Evolutionary conservation across 2,113 vertebrate species (phyloP), one percentile per base, ranked within the genome.

Genomic region (Echinops telfairi): DNA sequence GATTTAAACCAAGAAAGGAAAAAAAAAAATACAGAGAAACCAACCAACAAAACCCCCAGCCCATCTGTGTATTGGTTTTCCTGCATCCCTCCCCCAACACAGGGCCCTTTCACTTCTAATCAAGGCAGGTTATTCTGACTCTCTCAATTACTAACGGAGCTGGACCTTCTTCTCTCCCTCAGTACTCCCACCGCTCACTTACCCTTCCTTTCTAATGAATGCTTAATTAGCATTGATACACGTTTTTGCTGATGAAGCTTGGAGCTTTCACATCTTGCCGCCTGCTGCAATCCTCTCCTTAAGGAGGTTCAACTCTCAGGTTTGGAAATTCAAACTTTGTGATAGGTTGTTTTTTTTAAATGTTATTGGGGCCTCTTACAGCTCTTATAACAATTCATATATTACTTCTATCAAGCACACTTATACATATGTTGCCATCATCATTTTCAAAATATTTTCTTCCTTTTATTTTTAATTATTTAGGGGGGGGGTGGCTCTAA

Each of bases 211-310:
- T 86, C 83, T 96, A 94, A 95, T 93, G 95, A 97, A 93, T 95
- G 90, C 92, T 94, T 96, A 95, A 96, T 97, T 97, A 96, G 95
- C 91, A 91, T 53, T 77, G 57, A 90, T 79, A 70, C 8, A 40
- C 1, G 1, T 94, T 71, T 77, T 96, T 95, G 95, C 71, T 88
- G 82, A 94, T 95, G 94, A 96, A 95, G 40, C 38, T 86, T 94
- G 83, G 77, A 64, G 33, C 92, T 95, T 96, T 93, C 43, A 89
- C 43, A 86, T 36, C 88, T 91, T 88, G 25, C 60, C 77, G 43
- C n/a, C 43, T 64, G 14, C 78, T 43, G n/a, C n/a, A 73, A 60
- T 38, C 20, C n/a, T 94, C 27, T 22, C 43, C 80, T 36, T 90
- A 83, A 80, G 81, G 66, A 90, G 6, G 23, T 58, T 83, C 36